phyloP scores from a whole-genome alignment of 2,797 vertebrate genomes.

The Pangasius mekongensis region DNA sequence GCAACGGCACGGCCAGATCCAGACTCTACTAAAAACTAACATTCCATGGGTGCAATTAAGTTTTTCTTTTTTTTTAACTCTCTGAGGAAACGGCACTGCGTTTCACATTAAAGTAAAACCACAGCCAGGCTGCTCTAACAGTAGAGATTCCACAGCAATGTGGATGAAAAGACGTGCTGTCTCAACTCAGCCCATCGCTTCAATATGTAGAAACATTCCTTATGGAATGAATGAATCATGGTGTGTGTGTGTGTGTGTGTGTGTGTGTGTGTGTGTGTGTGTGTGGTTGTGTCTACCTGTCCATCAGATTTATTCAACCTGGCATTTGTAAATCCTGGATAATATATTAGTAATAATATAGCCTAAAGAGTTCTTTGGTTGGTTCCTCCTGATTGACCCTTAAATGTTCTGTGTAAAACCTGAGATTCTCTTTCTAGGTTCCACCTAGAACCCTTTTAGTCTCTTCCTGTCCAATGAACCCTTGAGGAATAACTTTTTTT shows the following conservation, averaged over 20 bases:
- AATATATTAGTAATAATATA: neutral
- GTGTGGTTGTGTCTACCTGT: neutral
- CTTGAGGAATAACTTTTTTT: neutral
- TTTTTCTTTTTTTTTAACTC: conserved; percentile 45
- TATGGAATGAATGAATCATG: conserved; percentile 4
- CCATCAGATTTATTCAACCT: neutral
- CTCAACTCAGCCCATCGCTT: neutral
- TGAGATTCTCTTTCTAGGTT: neutral
- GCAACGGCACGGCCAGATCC: conserved; percentile 70
- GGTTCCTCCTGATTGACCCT: neutral
- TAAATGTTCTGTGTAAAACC: neutral
- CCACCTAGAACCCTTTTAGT: neutral
- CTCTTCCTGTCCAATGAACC: neutral
- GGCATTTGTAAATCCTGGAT: neutral
- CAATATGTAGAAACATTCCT: neutral
- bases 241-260: neutral
- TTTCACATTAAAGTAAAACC: conserved; percentile 49
- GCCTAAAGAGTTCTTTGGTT: neutral
- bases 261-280: neutral
- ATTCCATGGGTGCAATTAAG: conserved; percentile 68
- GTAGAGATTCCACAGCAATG: conserved; percentile 34
- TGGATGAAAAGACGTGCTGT: neutral
- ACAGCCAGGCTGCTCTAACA: conserved; percentile 58
- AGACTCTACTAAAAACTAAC: conserved; percentile 65
- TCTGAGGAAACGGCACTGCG: conserved; percentile 60